Percentiles rank a stretch among this genome's conserved stretches.
phyloP scores from a whole-genome alignment of 2,888 invertebrate species.

The Hyles lineata region DNA sequence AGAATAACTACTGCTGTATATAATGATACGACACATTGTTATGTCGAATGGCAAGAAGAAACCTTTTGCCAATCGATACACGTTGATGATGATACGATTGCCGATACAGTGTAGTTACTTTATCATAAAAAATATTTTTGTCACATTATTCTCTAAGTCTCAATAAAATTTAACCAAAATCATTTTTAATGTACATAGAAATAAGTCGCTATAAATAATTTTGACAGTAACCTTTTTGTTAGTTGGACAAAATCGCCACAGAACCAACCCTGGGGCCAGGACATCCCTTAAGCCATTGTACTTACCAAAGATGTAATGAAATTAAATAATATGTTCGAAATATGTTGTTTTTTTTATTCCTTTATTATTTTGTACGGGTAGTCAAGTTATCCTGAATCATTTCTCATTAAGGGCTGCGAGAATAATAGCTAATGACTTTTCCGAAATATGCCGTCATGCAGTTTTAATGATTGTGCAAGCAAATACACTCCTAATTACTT shows the following conservation, averaged over 20 bases:
- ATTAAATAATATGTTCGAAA: constrained; percentile 64
- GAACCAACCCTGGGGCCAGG: constrained; percentile 73
- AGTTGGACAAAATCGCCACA: constrained; percentile 59
- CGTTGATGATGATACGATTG: no score
- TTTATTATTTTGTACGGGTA: neutral
- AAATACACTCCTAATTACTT: neutral
- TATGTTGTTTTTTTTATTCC: constrained; percentile 43
- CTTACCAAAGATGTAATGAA: constrained; percentile 82
- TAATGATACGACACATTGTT: no score
- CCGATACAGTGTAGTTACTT: no score
- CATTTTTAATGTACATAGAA: no score
- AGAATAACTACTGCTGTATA: no score
- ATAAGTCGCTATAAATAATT: neutral
- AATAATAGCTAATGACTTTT: neutral
- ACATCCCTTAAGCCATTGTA: constrained; percentile 74
- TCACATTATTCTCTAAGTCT: no score
- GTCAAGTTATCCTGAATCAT: no score
- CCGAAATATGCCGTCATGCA: neutral
- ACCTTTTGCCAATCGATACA: no score
- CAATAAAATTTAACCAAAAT: no score
- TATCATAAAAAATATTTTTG: no score
- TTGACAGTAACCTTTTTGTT: constrained; percentile 14
- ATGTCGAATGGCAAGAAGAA: no score
- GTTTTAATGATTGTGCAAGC: neutral
- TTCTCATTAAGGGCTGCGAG: neutral